These are phyloP conservation scores for Sphaerodactylus townsendi DNA, from an alignment of 2,113 vertebrate genomes.

Conservation along the genomic window DNA sequence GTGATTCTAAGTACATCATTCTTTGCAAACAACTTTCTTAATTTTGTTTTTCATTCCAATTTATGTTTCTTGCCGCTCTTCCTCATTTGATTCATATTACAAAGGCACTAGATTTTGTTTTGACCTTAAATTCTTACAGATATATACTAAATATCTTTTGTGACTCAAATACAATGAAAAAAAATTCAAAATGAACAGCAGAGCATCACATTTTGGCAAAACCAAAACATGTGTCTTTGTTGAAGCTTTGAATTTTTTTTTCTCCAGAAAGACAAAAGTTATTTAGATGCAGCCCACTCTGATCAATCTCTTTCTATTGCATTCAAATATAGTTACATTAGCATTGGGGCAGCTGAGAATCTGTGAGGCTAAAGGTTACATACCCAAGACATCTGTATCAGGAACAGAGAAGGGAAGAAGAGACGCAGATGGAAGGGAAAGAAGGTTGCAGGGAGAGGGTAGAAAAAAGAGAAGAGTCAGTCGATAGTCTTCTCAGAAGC, in stretches of 20 bases:
- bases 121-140: no score
- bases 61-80: background rate
- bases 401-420: conserved; percentile 58
- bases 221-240: background rate
- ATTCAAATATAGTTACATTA: background rate
- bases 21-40: background rate
- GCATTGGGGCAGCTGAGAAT: background rate
- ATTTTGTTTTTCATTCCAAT: background rate
- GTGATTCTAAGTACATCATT: background rate
- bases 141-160: background rate
- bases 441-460: conserved; percentile 4
- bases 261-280: background rate
- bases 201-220: background rate
- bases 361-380: conserved; percentile 66
- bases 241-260: background rate
- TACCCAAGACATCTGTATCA: conserved; percentile 89
- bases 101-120: background rate
- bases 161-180: background rate
- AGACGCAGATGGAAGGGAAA: conserved; percentile 30
- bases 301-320: background rate
- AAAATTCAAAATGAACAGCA: background rate
- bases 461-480: conserved; percentile 11
- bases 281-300: background rate
- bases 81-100: background rate
- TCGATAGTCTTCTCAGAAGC: background rate